phyloP scores from a whole-genome alignment of 53 echinoderm and acorn worm genomes.

The Glandiceps talaboti region DNA sequence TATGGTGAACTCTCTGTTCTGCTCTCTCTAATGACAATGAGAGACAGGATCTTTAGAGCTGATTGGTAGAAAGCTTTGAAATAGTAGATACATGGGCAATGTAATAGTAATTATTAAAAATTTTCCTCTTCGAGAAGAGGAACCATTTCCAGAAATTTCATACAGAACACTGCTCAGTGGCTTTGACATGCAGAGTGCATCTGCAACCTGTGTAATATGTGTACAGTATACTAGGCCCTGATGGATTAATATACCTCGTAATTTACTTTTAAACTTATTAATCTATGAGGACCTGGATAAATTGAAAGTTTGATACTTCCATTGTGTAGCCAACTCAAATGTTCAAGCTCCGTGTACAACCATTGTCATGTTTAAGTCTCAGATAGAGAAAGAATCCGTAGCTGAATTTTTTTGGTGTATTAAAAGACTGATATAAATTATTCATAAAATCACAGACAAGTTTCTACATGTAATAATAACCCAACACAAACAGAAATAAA shows the following conservation, averaged over 20 bases:
- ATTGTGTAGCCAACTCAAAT: background rate
- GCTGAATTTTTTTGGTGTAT: background rate
- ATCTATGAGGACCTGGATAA: background rate
- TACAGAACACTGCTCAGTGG: too few relatives aligned
- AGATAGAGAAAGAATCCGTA: too few relatives aligned
- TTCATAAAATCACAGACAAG: background rate
- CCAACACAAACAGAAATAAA: background rate
- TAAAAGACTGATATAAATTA: background rate
- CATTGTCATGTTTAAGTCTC: too few relatives aligned
- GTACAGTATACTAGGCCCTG: slow-evolving; percentile 1
- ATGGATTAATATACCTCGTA: background rate
- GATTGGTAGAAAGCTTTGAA: too few relatives aligned
- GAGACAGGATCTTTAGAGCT: too few relatives aligned
- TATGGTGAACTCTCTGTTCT: background rate
- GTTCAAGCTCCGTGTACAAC: background rate
- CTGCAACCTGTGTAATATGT: background rate
- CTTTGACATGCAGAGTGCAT: background rate
- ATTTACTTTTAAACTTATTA: background rate
- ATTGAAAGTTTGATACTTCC: background rate
- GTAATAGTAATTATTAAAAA: too few relatives aligned
- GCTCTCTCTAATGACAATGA: too few relatives aligned
- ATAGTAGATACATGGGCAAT: too few relatives aligned
- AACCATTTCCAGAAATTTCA: too few relatives aligned
- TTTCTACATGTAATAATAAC: background rate
- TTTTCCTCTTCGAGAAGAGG: too few relatives aligned